phyloP scores from a whole-genome alignment of 1,140 invertebrate species.

The Octopus bimaculoides region DNA sequence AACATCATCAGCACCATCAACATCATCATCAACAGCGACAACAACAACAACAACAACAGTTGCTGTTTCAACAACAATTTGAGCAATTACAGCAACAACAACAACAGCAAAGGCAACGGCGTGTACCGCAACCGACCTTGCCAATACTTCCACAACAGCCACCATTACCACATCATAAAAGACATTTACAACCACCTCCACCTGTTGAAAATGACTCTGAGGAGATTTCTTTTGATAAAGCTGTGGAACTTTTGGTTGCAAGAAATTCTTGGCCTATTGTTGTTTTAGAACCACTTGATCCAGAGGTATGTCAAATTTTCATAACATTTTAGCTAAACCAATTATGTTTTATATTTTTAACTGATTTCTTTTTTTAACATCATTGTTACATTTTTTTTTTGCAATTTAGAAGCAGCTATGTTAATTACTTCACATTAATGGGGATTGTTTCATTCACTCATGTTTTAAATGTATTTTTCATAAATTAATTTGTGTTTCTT shows the following conservation, averaged over 20 bases:
- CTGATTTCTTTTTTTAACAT: too few relatives aligned
- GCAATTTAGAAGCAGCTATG: too few relatives aligned
- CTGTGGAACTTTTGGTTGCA: constrained; percentile 4
- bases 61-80: background rate
- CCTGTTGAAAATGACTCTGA: background rate
- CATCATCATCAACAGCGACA: background rate
- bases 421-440: too few relatives aligned
- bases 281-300: constrained; percentile 9
- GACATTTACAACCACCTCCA: background rate
- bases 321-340: too few relatives aligned
- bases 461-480: too few relatives aligned
- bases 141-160: background rate
- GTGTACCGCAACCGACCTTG: background rate
- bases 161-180: background rate
- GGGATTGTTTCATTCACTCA: too few relatives aligned
- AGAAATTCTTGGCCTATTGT: constrained; percentile 13
- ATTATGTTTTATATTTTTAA: too few relatives aligned
- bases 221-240: constrained; percentile 9
- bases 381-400: too few relatives aligned
- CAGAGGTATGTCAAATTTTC: background rate
- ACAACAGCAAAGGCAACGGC: constrained; percentile 5
- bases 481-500: too few relatives aligned
- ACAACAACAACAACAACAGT: constrained; percentile 10
- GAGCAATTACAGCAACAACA: constrained; percentile 10
- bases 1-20: constrained; percentile 2